Evolutionary conservation across 2,888 invertebrate genomes (phyloP).

Genomic region (Sesia apiformis): DNA sequence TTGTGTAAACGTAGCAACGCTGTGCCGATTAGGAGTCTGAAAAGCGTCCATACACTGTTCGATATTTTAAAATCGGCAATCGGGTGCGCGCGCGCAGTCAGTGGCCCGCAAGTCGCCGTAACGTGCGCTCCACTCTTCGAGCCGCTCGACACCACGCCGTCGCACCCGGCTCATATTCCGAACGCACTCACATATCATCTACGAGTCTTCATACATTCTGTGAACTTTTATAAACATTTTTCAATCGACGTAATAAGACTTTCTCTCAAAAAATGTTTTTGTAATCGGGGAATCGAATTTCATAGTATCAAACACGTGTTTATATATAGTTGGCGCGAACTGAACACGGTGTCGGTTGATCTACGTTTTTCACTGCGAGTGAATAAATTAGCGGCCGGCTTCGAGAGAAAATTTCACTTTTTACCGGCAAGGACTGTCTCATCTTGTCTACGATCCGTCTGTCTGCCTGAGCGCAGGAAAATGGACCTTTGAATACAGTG

Average conservation of each 20-base stretch:
- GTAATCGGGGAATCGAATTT: constrained; percentile 26
- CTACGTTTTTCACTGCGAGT: constrained; percentile 62
- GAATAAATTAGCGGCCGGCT: constrained; percentile 50
- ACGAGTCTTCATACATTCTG: constrained; percentile 2
- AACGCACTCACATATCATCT: constrained; percentile 31
- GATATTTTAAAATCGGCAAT: constrained; percentile 60
- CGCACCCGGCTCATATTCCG: constrained; percentile 41
- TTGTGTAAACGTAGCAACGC: too few relatives aligned
- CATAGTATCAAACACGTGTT: constrained; percentile 54
- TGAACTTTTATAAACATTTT: constrained; percentile 3
- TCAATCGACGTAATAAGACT: background rate
- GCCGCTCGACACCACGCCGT: constrained; percentile 35
- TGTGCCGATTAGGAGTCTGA: constrained; percentile 18
- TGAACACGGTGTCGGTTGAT: constrained; percentile 45
- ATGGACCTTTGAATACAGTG: constrained; percentile 28
- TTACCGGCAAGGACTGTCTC: constrained; percentile 41
- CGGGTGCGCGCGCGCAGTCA: constrained; percentile 50
- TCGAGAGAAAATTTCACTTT: constrained; percentile 65
- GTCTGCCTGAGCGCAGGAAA: constrained; percentile 22
- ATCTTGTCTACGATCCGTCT: constrained; percentile 45
- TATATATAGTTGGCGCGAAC: constrained; percentile 59
- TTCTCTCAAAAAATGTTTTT: constrained; percentile 4
- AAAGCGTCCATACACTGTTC: constrained; percentile 44
- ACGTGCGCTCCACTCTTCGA: constrained; percentile 52
- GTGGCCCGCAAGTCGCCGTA: constrained; percentile 65